A percentile compares a stretch with the other conserved stretches of the same genome.
phyloP scores from a whole-genome alignment of 2,888 invertebrate species.

The Microchrysa polita region DNA sequence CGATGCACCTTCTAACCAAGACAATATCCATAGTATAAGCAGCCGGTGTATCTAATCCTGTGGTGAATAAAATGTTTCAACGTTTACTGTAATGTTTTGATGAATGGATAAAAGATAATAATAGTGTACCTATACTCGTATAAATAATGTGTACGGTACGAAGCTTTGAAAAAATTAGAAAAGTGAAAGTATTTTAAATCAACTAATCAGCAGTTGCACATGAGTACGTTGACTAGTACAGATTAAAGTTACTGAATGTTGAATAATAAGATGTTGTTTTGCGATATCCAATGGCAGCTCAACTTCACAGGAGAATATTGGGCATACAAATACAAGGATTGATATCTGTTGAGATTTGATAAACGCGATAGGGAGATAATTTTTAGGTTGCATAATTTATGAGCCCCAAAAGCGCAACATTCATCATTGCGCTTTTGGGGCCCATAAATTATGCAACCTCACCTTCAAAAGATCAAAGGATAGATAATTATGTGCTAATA shows the following conservation, averaged over 20 bases:
- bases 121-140: background rate
- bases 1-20: too few relatives aligned
- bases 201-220: background rate
- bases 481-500: too few relatives aligned
- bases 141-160: background rate
- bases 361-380: too few relatives aligned
- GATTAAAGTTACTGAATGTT: background rate
- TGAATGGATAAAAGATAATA: background rate
- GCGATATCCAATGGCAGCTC: background rate
- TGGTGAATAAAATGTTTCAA: background rate
- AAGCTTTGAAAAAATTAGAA: background rate
- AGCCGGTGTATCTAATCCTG: too few relatives aligned
- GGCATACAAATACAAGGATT: too few relatives aligned
- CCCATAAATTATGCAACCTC: too few relatives aligned
- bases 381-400: too few relatives aligned
- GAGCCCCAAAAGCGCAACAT: too few relatives aligned
- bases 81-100: background rate
- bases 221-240: background rate
- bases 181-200: constrained; percentile 3
- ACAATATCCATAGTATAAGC: too few relatives aligned
- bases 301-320: background rate
- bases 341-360: too few relatives aligned
- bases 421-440: too few relatives aligned
- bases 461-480: too few relatives aligned
- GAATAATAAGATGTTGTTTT: background rate